These are phyloP conservation scores for Drosophila rellima DNA, from an alignment of 2,888 invertebrate genomes.

Conservation along the genomic window DNA sequence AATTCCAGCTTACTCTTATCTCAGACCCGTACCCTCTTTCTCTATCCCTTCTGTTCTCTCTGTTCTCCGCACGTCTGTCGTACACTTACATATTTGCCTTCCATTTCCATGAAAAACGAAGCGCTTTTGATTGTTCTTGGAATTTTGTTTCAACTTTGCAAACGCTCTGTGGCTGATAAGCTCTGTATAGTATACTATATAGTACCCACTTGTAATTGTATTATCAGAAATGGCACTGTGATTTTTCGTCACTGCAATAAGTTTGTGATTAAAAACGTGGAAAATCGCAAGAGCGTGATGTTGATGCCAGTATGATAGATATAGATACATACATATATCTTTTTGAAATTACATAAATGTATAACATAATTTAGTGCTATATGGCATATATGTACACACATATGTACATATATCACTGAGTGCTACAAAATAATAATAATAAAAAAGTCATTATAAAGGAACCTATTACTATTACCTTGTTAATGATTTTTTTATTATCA, in stretches of 20 bases:
- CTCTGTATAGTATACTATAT: constrained; percentile 6
- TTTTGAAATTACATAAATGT: no score
- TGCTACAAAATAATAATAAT: no score
- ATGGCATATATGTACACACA: no score
- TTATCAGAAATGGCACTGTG: constrained; percentile 39
- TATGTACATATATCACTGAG: no score
- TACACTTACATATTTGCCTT: constrained; percentile 71
- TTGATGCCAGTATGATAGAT: no score
- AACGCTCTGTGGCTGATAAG: constrained; percentile 50
- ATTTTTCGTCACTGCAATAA: constrained; percentile 25
- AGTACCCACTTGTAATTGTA: constrained; percentile 13
- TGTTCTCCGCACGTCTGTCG: constrained; percentile 20
- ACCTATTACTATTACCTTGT: no score
- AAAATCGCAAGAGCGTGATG: not conserved
- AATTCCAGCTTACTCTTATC: constrained; percentile 33
- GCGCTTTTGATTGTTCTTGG: constrained; percentile 78
- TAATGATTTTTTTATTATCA: no score
- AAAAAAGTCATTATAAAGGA: no score
- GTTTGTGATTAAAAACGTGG: constrained; percentile 27
- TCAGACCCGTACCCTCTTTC: constrained; percentile 1
- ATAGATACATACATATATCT: no score
- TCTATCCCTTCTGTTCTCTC: constrained; percentile 1
- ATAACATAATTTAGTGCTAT: no score
- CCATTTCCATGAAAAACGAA: constrained; percentile 70
- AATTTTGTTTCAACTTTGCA: constrained; percentile 72